Base-by-base conservation (phyloP, 2,888 invertebrate genomes). In the Capitulum mitella region DNA sequence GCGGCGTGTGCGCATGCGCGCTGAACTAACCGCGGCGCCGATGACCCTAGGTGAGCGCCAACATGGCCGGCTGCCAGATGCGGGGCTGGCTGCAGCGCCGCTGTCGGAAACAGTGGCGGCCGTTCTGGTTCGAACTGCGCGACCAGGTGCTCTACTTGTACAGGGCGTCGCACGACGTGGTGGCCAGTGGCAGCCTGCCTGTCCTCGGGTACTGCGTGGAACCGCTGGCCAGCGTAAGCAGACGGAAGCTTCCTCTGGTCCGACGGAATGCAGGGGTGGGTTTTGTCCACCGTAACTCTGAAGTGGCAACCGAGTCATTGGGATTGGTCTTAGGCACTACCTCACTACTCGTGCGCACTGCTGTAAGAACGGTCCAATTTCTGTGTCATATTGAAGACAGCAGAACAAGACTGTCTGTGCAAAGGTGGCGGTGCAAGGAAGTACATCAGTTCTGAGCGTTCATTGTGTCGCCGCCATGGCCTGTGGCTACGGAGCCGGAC, bases 91-190 rank as follows among this genome's bases (percentile, higher is more conserved):
- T 89, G 77, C 84, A 85, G 77, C 83, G 84, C 80, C 84, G 85
- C 78, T 84, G 84, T 74, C 81, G 82, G 40, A 85, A 86, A 78
- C 85, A 85, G 79, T 89, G 89, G 89, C 88, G 88, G 83, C 84
- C 85, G 75, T 83, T 85, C 40, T 89, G 89, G 89, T 89, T 88
- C 84, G 88, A 89, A 29, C 84, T 89, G 32, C 89, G 89, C 83
- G 88, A 88, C 79, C 87, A 88, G 85, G 87, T 88, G 46, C 83
- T 88, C 32, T 88, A 87, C 81, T 84, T 85, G 54, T 88, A 87
- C 82, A 86, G 87, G 83, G 89, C 89, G 37, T 88, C 88, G 61
- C 88, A 89, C 85, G 89, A 89, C 83, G 86, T 88, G 76, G 87
- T 86, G 75, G 89, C 89, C 46, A 83, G 86, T 29, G 86, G 87